These are phyloP conservation scores for Zalophus californianus DNA, from an alignment of 2,797 vertebrate species.

Conservation along the genomic window DNA sequence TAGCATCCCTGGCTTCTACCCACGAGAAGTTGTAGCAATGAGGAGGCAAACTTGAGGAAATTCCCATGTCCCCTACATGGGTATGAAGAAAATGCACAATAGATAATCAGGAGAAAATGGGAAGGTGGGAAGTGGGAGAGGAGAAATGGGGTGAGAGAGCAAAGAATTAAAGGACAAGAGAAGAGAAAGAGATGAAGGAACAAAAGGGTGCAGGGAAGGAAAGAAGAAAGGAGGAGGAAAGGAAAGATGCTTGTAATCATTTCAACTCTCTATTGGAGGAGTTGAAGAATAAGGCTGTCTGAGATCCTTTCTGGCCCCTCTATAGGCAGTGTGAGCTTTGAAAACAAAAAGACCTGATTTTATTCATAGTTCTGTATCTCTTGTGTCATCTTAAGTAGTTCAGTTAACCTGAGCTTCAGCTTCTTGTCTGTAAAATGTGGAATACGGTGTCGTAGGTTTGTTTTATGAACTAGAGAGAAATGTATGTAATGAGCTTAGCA, in stretches of 20 bases:
- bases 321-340: neutral
- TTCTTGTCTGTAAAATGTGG: slow-evolving; percentile 30
- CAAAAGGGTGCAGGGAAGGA: neutral
- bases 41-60: neutral
- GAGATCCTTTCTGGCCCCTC: neutral
- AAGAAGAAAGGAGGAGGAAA: neutral
- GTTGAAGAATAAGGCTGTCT: neutral
- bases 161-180: neutral
- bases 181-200: neutral
- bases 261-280: neutral
- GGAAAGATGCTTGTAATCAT: neutral
- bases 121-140: neutral
- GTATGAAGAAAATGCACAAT: neutral
- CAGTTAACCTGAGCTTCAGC: neutral
- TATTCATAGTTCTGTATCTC: neutral
- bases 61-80: fast-evolving
- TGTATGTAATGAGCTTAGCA: neutral
- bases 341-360: neutral
- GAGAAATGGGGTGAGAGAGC: neutral
- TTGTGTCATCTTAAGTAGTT: neutral
- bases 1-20: neutral
- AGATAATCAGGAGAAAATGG: neutral
- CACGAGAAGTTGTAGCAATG: neutral
- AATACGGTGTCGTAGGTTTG: neutral
- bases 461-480: slow-evolving; percentile 34